A percentile compares a stretch with the other conserved stretches of the same genome.
Conservation (phyloP, 2,113 vertebrate genomes). For the Asarcornis scutulata region DNA sequence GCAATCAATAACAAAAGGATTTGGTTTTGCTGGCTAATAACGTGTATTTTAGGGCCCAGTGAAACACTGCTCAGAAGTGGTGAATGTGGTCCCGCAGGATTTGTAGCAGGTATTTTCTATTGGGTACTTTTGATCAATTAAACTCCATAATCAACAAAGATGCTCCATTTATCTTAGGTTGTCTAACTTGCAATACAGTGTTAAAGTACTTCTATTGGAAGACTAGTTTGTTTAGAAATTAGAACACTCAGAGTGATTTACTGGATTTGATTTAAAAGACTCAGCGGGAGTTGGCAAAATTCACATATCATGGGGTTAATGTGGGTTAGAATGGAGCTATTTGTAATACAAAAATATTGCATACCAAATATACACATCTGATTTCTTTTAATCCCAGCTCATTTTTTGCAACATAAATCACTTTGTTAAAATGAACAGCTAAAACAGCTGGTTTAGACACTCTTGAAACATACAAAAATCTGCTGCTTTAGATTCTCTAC, state of each 20-base stretch:
- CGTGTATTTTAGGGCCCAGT: conserved; percentile 25
- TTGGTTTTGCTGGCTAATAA: conserved; percentile 26
- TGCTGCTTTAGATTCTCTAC: conserved; percentile 14
- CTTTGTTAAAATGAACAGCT: conserved; percentile 66
- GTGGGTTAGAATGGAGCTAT: conserved; percentile 82
- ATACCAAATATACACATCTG: conserved; percentile 82
- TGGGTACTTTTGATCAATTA: conserved; percentile 70
- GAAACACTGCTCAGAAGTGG: conserved; percentile 35
- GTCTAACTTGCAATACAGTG: conserved; percentile 40
- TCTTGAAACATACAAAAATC: background rate
- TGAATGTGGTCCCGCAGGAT: conserved; percentile 33
- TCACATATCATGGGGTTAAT: conserved; percentile 81
- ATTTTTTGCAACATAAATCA: conserved; percentile 76
- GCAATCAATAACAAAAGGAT: conserved; percentile 1
- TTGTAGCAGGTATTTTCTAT: conserved; percentile 65
- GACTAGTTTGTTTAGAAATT: conserved; percentile 77
- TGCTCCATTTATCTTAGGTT: conserved; percentile 52
- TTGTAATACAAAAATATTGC: conserved; percentile 81
- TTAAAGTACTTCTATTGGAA: conserved; percentile 48
- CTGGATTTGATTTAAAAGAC: conserved; percentile 79
- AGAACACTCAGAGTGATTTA: conserved; percentile 72
- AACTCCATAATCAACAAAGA: conserved; percentile 72
- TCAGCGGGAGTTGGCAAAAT: conserved; percentile 82
- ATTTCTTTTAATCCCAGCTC: conserved; percentile 83
- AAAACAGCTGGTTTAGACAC: conserved; percentile 59